phyloP scores from a whole-genome alignment of 2,888 invertebrate species.

The Drosophila maculinotata region DNA sequence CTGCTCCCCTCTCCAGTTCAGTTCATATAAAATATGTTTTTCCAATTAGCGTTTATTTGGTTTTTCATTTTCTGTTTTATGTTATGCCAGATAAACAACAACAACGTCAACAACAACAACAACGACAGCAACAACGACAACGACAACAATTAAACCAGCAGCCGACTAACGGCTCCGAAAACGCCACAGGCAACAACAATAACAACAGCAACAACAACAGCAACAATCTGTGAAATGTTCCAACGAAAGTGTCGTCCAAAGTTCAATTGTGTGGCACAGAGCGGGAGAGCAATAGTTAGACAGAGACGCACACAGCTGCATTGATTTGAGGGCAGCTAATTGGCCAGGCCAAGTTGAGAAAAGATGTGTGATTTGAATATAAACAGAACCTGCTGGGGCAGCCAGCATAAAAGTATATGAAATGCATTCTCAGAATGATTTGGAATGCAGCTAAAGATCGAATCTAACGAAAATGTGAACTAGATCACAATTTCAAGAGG shows the following conservation, averaged over 20 bases:
- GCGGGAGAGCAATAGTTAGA: no score
- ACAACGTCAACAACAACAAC: constrained; percentile 28
- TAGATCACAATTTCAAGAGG: neutral
- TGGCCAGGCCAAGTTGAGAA: constrained; percentile 25
- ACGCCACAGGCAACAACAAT: constrained; percentile 2
- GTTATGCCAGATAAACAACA: constrained; percentile 70
- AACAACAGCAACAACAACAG: no score
- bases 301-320: constrained; percentile 24
- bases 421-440: constrained; percentile 9
- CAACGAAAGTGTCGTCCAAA: constrained; percentile 58
- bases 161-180: constrained; percentile 29
- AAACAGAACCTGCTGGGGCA: constrained; percentile 19
- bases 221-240: constrained; percentile 56
- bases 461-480: neutral
- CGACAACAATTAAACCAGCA: constrained; percentile 50
- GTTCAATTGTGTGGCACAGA: constrained; percentile 25
- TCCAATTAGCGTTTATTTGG: constrained; percentile 81
- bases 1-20: constrained; percentile 10
- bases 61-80: constrained; percentile 79
- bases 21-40: constrained; percentile 79
- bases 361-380: constrained; percentile 31
- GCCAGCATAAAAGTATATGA: constrained; percentile 1
- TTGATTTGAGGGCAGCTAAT: constrained; percentile 54
- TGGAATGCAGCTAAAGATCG: neutral
- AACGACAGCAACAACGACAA: no score